Base-by-base conservation (phyloP, 2,113 vertebrate species). In the Empidonax traillii region DNA sequence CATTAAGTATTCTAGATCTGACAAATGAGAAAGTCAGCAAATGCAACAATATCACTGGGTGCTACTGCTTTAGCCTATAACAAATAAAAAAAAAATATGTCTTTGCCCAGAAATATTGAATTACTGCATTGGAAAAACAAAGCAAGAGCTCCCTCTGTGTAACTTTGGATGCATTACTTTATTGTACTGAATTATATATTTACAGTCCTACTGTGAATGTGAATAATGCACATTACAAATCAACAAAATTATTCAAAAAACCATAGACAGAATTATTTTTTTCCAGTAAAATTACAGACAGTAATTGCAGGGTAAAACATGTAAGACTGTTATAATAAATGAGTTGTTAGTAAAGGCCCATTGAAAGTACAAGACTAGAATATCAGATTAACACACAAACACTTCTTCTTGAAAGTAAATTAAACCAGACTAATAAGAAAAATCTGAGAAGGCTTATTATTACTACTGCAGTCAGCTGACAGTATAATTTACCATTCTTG, bases 71-170 rank as follows among this genome's bases (percentile, higher is more conserved):
- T n/a, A 83, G n/a, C 19, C 39, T 69, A 33, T n/a, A 67, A 82
- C 18, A 67, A 94, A 83, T 72, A 67, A 62, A 8, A 69, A 28
- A 89, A 92, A 92, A 78, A 78, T 33, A 31, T 92, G 55, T 59
- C 66, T 39, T 59, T 93, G 53, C 16, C 88, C 18, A 31, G 63
- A 92, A 92, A 91, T 72, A 93, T 2, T 44, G 19, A 44, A n/a
- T 44, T 81, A 62, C n/a, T 75, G 53, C 59, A 78, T 16, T 86
- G 83, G 85, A 94, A 97, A 97, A 89, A 77, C 21, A 23, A 98
- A 95, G 84, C 94, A 97, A 95, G 94, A 97, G 96, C 97, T 97
- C 97, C 97, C 97, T 97, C 96, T 97, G 12, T 67, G 77, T 49
- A 96, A 39, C 63, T 76, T 51, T 13, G 19, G 33, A 22, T 59